Base-by-base conservation (phyloP, 1,140 invertebrate species). In the Dreissena polymorpha region DNA sequence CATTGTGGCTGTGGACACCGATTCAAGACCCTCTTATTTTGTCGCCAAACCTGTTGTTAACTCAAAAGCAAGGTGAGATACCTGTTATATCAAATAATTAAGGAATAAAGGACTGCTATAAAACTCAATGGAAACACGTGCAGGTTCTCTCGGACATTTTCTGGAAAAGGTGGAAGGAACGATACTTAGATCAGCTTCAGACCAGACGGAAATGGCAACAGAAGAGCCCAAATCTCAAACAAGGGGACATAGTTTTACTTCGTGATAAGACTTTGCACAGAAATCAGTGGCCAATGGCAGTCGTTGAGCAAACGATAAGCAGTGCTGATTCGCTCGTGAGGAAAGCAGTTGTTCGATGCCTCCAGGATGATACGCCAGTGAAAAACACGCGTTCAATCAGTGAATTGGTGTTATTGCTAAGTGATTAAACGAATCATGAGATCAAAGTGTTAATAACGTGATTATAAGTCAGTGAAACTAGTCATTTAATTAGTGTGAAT, bases 111-210 rank as follows among this genome's bases (percentile, higher is more conserved):
- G 80, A 87, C 21, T 53, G 51, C 10, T 74, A 64, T 25, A 78
- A 72, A 83, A 50, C 77, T 21, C 57, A 71, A 63, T 88, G 85
- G 87, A 82, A 82, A 73, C 81, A 69, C 39, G 84, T 84, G 16
- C 86, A 88, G 73, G 81, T 73, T 29, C 57, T 88, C 1, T 60
- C 86, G 14, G 71, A 88, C 27, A n/a, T 73, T 29, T 86, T 87
- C 73, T 88, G 86, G 86, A 69, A 70, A 23, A 50, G 68, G 21
- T 87, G 87, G 86, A 77, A 67, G n/a, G 23, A 51, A 25, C 51
- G 70, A 53, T 88, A 87, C 68, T 55, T 88, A 27, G 51, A 72
- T 10, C 53, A 57, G 23, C 51, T 75, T 63, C 73, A 63, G 53
- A 13, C 23, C 21, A 60, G 21, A 50, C 21, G 53, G n/a, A 75